Evolutionary conservation across 1,140 invertebrate species (phyloP), one percentile per base, ranked within the genome.

Genomic region (Drosophila albomicans): DNA sequence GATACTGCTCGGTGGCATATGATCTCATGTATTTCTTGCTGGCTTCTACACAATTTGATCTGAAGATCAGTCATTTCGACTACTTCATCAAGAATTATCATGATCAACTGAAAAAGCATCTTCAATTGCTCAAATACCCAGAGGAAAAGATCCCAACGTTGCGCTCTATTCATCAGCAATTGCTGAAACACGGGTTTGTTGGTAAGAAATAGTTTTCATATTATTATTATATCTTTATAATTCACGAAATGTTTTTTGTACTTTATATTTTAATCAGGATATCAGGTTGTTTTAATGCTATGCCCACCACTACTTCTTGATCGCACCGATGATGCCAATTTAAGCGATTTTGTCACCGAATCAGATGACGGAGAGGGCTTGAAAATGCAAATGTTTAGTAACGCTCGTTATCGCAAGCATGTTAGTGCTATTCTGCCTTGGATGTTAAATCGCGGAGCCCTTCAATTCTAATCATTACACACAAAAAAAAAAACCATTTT

Each of bases 21-120:
- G 93, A 93, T 59, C 65, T 93, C 0, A 51, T 80, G 0, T 92
- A 91, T 35, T 92, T 93, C 43, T 48, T 91, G 1, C 43, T 87
- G 5, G 75, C 84, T 0, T 91, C 85, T 7, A 81, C 79, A 1
- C 16, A 84, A 52, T 67, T 67, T 25, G 77, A 78, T 2, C 63
- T 79, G 0, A 82, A 87, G 16, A 28, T 86, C 10, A 61, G 69
- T 16, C 41, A 87, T 11, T 86, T 91, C 11, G 79, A 91, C 45
- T 79, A 82, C 57, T 73, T 82, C 32, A 75, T 91, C 11, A 79
- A 78, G 45, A 81, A 65, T 56, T 91, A 91, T 51, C 79, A 82
- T 38, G 72, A 81, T 49, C 64, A 81, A 25, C 63, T 91, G 5
- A 51, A 78, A 4, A 63, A 87, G 7, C 30, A 75, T 48, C 38